These are phyloP conservation scores for Biston betularia DNA, from an alignment of 2,888 invertebrate species.

Conservation along the genomic window DNA sequence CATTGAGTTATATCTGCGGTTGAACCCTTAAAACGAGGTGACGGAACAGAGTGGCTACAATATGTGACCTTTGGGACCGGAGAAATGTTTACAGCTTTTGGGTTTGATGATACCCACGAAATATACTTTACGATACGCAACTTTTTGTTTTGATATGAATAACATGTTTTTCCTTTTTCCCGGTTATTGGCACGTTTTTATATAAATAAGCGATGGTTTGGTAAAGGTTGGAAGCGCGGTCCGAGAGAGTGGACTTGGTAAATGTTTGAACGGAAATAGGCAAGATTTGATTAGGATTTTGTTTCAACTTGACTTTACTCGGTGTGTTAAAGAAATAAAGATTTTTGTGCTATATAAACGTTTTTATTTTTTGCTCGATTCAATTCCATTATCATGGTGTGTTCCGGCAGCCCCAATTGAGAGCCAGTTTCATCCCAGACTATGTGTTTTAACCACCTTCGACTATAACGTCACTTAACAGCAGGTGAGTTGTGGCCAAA, in stretches of 20 bases:
- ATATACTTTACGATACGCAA: constrained; percentile 50
- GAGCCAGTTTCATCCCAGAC: too few relatives aligned
- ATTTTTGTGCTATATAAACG: neutral
- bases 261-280: constrained; percentile 6
- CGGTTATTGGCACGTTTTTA: constrained; percentile 31
- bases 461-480: too few relatives aligned
- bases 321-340: too few relatives aligned
- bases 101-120: constrained; percentile 50
- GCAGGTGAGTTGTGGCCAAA: too few relatives aligned
- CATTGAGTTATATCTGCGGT: constrained; percentile 34
- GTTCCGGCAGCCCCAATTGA: too few relatives aligned
- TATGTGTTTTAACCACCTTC: too few relatives aligned
- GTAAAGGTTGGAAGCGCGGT: constrained; percentile 19
- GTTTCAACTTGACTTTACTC: constrained; percentile 1
- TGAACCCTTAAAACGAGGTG: constrained; percentile 51
- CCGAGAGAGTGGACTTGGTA: constrained; percentile 12
- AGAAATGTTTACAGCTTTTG: constrained; percentile 50
- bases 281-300: constrained; percentile 4
- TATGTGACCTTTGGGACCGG: constrained; percentile 55
- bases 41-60: constrained; percentile 53
- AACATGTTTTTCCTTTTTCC: constrained; percentile 38
- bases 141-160: constrained; percentile 50
- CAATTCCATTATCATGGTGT: too few relatives aligned
- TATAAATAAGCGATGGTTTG: constrained; percentile 34
- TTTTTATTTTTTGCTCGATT: neutral